A percentile compares a stretch with the other conserved stretches of the same genome.
Conservation (phyloP, 1,140 invertebrate species). For the Drosophila persimilis region DNA sequence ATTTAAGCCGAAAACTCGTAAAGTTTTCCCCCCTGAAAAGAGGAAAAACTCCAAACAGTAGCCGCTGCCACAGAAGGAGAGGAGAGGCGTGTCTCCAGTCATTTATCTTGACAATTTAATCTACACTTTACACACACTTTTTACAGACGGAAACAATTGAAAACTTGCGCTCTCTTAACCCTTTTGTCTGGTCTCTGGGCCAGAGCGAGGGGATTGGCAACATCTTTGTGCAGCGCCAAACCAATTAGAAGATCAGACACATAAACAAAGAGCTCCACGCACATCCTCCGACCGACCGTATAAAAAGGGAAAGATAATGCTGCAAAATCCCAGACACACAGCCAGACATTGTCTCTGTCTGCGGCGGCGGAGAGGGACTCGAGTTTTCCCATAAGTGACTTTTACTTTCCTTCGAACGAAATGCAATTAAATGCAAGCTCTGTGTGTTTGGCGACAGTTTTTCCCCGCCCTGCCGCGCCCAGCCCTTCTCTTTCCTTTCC, state of each 20-base stretch:
- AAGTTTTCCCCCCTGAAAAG: conserved; percentile 31
- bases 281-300: background rate
- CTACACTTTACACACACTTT: conserved; percentile 36
- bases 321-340: conserved; percentile 4
- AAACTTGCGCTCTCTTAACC: conserved; percentile 29
- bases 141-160: conserved; percentile 31
- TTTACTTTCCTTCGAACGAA: conserved; percentile 61
- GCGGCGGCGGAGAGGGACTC: conserved; percentile 6
- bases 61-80: conserved; percentile 20
- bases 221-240: conserved; percentile 25
- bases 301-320: conserved; percentile 12
- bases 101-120: conserved; percentile 76
- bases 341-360: too few relatives aligned
- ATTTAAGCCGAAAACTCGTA: conserved; percentile 17
- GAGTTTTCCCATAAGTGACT: conserved; percentile 52
- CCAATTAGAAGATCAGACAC: conserved; percentile 68
- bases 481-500: background rate
- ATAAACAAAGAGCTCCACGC: conserved; percentile 52
- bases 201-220: background rate
- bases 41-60: conserved; percentile 48
- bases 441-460: conserved; percentile 46
- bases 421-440: conserved; percentile 66
- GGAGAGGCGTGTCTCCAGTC: conserved; percentile 37
- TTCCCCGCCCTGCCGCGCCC: too few relatives aligned
- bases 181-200: conserved; percentile 17